Evolutionary conservation across 2,888 invertebrate genomes (phyloP).

Genomic region (Archips crataeganus): DNA sequence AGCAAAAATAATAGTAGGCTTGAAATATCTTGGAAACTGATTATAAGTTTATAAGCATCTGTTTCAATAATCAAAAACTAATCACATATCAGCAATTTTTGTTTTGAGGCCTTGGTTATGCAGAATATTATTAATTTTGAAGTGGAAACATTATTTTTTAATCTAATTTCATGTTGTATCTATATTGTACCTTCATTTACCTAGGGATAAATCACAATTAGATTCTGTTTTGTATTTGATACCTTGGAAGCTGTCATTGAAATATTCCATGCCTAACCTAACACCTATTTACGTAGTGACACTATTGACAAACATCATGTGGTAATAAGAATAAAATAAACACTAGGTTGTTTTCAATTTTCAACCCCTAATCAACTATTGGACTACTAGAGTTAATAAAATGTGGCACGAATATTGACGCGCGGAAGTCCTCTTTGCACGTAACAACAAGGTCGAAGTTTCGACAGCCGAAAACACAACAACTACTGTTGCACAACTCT

Average conservation of each 20-base stretch:
- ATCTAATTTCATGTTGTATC: neutral
- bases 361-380: slow-evolving; percentile 46
- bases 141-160: neutral
- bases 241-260: slow-evolving; percentile 19
- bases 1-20: neutral
- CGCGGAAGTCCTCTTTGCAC: slow-evolving; percentile 56
- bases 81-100: neutral
- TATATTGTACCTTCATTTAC: neutral
- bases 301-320: slow-evolving; percentile 44
- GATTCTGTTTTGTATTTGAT: neutral
- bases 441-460: slow-evolving; percentile 59
- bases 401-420: slow-evolving; percentile 45
- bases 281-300: slow-evolving; percentile 36
- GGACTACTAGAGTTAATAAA: slow-evolving; percentile 33
- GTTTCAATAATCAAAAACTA: neutral
- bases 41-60: neutral
- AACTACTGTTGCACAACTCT: slow-evolving; percentile 74
- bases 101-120: neutral
- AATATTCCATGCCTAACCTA: slow-evolving; percentile 40
- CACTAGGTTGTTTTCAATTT: slow-evolving; percentile 42
- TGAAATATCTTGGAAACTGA: neutral
- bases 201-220: neutral
- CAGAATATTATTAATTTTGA: neutral
- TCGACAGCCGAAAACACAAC: slow-evolving; percentile 67
- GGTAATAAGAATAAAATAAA: slow-evolving; percentile 49